A percentile compares a stretch with the other conserved stretches of the same genome.
Conservation (phyloP, 2,113 vertebrate species). For the Cebidichthys violaceus region DNA sequence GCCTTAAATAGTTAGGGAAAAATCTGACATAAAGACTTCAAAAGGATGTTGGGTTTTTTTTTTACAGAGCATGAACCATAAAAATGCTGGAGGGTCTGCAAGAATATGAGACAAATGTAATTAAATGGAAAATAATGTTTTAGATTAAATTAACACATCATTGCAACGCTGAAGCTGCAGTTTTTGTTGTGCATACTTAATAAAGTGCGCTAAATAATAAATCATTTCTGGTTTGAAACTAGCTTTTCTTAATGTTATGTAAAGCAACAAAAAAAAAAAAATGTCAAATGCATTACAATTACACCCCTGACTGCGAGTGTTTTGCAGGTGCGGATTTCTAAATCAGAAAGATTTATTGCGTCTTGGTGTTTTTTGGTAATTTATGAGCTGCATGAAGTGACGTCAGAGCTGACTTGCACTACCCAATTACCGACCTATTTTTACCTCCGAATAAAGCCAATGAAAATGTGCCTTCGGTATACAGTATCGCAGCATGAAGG, state of each 20-base stretch:
- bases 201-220: neutral
- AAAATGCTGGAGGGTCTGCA: neutral
- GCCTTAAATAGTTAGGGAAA: neutral
- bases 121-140: neutral
- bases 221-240: neutral
- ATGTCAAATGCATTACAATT: neutral
- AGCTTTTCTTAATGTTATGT: neutral
- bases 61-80: neutral
- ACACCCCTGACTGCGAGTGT: slow-evolving; percentile 7
- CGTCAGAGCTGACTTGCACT: slow-evolving; percentile 39
- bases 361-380: slow-evolving; percentile 27
- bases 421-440: slow-evolving; percentile 46
- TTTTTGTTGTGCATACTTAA: slow-evolving; percentile 1
- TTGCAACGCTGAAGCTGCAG: slow-evolving; percentile 10
- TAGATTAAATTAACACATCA: neutral
- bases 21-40: neutral
- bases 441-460: slow-evolving; percentile 50
- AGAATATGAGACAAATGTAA: neutral
- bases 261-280: neutral
- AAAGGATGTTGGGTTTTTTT: no score
- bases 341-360: slow-evolving; percentile 42
- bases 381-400: slow-evolving; percentile 20
- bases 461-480: slow-evolving; percentile 36
- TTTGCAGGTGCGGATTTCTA: slow-evolving; percentile 38
- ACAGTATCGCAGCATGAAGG: slow-evolving; percentile 33